Conservation (phyloP, 2,797 vertebrate species). For the Micropoecilia bifurca region DNA sequence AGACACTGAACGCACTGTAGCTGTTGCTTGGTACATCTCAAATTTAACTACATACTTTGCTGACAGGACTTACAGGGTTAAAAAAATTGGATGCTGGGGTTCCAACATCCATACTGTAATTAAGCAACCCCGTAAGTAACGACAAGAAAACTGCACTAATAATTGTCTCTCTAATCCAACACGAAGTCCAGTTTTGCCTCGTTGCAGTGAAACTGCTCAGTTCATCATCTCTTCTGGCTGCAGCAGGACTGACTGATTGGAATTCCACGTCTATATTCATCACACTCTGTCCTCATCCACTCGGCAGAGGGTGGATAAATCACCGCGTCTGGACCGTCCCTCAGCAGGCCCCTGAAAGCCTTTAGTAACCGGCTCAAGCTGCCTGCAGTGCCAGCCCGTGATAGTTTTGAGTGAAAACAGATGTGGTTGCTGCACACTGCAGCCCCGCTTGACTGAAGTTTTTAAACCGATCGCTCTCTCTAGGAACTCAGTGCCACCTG, state of each 20-base stretch:
- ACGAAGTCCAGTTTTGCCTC: constrained; percentile 26
- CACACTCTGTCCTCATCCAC: constrained; percentile 75
- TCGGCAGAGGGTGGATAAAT: constrained; percentile 76
- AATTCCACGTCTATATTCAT: constrained; percentile 77
- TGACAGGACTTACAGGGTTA: background rate
- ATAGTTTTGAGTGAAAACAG: constrained; percentile 87
- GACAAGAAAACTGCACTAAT: no score
- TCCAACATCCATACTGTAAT: no score
- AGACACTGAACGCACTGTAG: no score
- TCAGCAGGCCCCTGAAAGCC: constrained; percentile 79
- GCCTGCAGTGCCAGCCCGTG: constrained; percentile 77
- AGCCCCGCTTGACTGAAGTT: constrained; percentile 51
- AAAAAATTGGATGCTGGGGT: background rate
- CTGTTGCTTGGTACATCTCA: background rate
- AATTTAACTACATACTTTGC: background rate
- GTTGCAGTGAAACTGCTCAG: constrained; percentile 35
- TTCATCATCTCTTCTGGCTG: constrained; percentile 55
- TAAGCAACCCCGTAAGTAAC: no score
- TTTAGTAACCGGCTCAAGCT: constrained; percentile 81
- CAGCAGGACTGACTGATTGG: constrained; percentile 76
- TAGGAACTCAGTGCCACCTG: constrained; percentile 55
- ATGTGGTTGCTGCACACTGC: constrained; percentile 74
- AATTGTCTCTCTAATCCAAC: constrained; percentile 20
- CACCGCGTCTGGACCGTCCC: constrained; percentile 70
- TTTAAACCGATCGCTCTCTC: constrained; percentile 66